Evolutionary conservation across 2,888 invertebrate genomes (phyloP).

Genomic region (Caenorhabditis wallacei): DNA sequence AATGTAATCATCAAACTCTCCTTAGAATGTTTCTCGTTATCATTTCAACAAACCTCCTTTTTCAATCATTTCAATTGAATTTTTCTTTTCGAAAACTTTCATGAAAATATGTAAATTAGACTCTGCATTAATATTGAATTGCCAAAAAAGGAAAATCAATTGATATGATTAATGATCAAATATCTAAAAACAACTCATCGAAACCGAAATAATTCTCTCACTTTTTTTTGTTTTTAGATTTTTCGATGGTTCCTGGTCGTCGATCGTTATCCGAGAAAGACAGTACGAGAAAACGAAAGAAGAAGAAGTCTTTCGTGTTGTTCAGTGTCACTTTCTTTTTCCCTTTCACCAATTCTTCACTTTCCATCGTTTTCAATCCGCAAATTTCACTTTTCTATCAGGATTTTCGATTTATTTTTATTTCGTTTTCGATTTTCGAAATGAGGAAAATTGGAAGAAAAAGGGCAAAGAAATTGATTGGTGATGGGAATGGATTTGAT

Average conservation of each 20-base stretch:
- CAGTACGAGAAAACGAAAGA: conserved; percentile 4
- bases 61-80: not conserved
- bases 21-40: no score
- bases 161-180: not conserved
- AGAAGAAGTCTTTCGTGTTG: conserved; percentile 40
- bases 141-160: not conserved
- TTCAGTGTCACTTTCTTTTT: conserved; percentile 49
- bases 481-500: not conserved
- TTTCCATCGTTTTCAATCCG: conserved; percentile 30
- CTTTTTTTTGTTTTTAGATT: conserved; percentile 21
- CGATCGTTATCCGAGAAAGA: conserved; percentile 43
- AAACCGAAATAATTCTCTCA: conserved; percentile 34
- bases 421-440: conserved; percentile 16
- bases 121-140: no score
- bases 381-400: conserved; percentile 44
- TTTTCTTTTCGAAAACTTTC: not conserved
- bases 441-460: conserved; percentile 7
- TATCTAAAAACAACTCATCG: not conserved
- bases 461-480: not conserved
- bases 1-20: no score
- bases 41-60: not conserved
- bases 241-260: conserved; percentile 37
- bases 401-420: conserved; percentile 42
- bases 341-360: conserved; percentile 41
- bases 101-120: not conserved